Evolutionary conservation across 2,797 vertebrate genomes (phyloP).

Genomic region (Thamnophis elegans): DNA sequence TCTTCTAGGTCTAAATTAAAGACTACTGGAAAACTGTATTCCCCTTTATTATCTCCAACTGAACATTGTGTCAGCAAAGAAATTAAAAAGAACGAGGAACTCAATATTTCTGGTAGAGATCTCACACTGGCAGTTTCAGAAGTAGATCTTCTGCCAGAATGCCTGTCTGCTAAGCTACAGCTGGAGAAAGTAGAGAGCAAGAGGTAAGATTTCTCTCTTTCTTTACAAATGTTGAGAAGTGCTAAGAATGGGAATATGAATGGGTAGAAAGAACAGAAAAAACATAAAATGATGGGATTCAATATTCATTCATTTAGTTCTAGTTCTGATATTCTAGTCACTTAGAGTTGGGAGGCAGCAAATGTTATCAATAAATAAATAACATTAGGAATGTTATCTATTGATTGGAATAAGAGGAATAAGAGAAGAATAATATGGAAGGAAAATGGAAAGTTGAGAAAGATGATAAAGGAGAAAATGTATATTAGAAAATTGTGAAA

Average conservation of each 20-base stretch:
- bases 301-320: background rate
- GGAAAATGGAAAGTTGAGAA: background rate
- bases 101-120: slow-evolving; percentile 15
- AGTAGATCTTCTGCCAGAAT: slow-evolving; percentile 73
- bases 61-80: background rate
- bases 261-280: background rate
- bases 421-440: background rate
- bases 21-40: slow-evolving; percentile 28
- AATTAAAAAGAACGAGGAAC: background rate
- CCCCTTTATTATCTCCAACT: background rate
- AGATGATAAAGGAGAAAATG: background rate
- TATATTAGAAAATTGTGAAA: background rate
- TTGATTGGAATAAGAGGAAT: background rate
- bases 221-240: background rate
- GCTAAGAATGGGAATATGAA: background rate
- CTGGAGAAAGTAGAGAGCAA: slow-evolving; percentile 76
- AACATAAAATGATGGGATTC: background rate
- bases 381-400: background rate
- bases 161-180: slow-evolving; percentile 75
- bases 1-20: slow-evolving; percentile 57
- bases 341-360: background rate
- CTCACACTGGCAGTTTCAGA: slow-evolving; percentile 61
- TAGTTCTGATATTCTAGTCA: background rate
- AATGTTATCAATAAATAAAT: background rate
- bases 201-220: slow-evolving; percentile 54